These are phyloP conservation scores for Cantharis rufa DNA, from an alignment of 2,888 invertebrate genomes.

Conservation along the genomic window DNA sequence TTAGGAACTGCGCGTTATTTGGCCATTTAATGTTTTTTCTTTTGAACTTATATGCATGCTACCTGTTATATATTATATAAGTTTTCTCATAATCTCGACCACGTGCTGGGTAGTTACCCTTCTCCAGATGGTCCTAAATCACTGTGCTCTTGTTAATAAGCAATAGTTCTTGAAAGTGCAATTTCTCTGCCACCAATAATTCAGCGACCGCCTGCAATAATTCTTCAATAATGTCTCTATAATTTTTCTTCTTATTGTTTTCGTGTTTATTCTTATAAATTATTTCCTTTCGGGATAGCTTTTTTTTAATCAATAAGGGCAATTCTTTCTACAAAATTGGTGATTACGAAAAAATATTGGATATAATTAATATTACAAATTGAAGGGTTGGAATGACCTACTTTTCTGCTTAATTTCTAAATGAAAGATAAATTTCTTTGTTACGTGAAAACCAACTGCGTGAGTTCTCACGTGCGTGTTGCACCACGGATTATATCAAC, in stretches of 20 bases:
- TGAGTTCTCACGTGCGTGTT: background rate
- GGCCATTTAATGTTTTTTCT: background rate
- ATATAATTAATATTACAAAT: background rate
- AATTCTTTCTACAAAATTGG: background rate
- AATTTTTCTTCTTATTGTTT: constrained; percentile 29
- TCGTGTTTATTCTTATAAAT: constrained; percentile 17
- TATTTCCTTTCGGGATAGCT: background rate
- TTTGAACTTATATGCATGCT: background rate
- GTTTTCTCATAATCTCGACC: constrained; percentile 44
- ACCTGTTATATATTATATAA: constrained; percentile 41
- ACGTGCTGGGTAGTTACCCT: constrained; percentile 37
- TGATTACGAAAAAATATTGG: background rate
- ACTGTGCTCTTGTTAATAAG: constrained; percentile 38
- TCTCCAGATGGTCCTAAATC: constrained; percentile 36
- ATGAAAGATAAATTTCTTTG: background rate
- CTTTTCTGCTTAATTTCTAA: background rate
- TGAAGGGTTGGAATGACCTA: background rate
- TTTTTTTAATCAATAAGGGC: background rate
- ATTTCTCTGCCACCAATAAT: constrained; percentile 31
- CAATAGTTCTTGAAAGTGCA: constrained; percentile 31
- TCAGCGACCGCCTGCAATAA: constrained; percentile 27
- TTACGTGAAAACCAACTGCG: background rate
- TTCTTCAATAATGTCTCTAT: constrained; percentile 35
- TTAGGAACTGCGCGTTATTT: background rate
- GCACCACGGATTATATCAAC: background rate